Percentiles rank a stretch among this genome's conserved stretches.
Evolutionary conservation across 2,888 invertebrate species (phyloP).

Genomic region (Helicoverpa assulta): DNA sequence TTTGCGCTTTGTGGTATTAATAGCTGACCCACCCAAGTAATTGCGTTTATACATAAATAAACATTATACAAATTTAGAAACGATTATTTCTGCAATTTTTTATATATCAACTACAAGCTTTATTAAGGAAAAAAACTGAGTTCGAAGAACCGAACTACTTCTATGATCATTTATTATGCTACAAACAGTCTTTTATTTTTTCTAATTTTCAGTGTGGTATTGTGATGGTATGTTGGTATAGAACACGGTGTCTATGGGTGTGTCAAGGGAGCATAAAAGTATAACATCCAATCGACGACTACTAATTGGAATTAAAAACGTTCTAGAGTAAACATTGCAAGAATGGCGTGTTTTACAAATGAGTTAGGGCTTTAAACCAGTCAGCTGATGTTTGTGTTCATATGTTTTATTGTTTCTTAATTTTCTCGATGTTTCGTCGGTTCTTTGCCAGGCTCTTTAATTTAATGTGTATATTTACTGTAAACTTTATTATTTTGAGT

Average conservation of each 20-base stretch:
- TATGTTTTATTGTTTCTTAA: conserved; percentile 67
- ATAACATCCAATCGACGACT: conserved; percentile 49
- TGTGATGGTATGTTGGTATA: conserved; percentile 3
- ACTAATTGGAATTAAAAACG: conserved; percentile 73
- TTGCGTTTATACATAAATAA: conserved; percentile 1
- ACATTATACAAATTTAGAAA: too few species aligned
- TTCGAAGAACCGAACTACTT: not conserved
- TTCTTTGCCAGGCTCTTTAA: not conserved
- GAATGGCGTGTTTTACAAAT: conserved; percentile 65
- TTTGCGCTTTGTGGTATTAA: conserved; percentile 24
- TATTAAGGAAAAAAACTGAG: too few species aligned
- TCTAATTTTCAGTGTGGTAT: conserved; percentile 20
- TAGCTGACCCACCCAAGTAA: conserved; percentile 1
- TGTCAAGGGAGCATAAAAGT: conserved; percentile 25
- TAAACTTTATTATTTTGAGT: too few species aligned
- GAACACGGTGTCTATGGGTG: conserved; percentile 15
- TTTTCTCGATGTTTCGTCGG: conserved; percentile 10
- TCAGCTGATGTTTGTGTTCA: conserved; percentile 63
- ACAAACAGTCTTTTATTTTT: conserved; percentile 14
- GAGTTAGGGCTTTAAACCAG: conserved; percentile 63
- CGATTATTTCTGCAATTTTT: too few species aligned
- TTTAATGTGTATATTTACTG: too few species aligned
- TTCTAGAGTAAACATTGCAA: conserved; percentile 73
- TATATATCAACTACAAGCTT: too few species aligned
- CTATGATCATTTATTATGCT: too few species aligned